phyloP scores from a whole-genome alignment of 2,888 invertebrate genomes.

The Drosophila kanekoi region DNA sequence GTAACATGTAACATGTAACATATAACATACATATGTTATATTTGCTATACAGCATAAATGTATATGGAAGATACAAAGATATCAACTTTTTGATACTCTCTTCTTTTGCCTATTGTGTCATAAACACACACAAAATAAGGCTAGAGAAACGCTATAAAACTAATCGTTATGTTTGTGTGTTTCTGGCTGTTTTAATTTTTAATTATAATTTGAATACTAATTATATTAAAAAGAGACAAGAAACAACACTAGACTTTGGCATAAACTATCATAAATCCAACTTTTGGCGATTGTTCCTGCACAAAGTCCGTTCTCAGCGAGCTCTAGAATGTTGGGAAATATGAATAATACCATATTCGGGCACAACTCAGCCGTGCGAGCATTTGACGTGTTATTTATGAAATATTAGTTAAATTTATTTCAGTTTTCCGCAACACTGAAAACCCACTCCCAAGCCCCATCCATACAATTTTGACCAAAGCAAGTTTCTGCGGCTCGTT shows the following conservation, averaged over 20 bases:
- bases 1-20: too few species aligned
- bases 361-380: conserved; percentile 16
- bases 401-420: conserved; percentile 49
- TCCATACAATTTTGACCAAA: conserved; percentile 8
- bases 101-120: conserved; percentile 23
- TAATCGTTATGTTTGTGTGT: conserved; percentile 31
- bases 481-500: conserved; percentile 41
- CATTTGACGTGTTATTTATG: conserved; percentile 62
- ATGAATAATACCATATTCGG: conserved; percentile 46
- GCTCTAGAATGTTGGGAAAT: conserved; percentile 21
- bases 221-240: conserved; percentile 33
- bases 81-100: conserved; percentile 14
- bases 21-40: too few species aligned
- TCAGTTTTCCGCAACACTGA: conserved; percentile 63
- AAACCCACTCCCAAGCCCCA: not conserved
- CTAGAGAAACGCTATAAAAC: conserved; percentile 28
- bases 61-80: not conserved
- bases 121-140: not conserved
- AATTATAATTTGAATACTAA: conserved; percentile 56
- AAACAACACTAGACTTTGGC: not conserved
- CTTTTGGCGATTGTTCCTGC: conserved; percentile 1
- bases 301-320: conserved; percentile 3
- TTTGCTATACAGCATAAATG: too few species aligned
- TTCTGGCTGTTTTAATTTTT: conserved; percentile 38
- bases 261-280: conserved; percentile 1